Base-by-base conservation (phyloP, 2,113 vertebrate genomes). In the Ranitomeya imitator region DNA sequence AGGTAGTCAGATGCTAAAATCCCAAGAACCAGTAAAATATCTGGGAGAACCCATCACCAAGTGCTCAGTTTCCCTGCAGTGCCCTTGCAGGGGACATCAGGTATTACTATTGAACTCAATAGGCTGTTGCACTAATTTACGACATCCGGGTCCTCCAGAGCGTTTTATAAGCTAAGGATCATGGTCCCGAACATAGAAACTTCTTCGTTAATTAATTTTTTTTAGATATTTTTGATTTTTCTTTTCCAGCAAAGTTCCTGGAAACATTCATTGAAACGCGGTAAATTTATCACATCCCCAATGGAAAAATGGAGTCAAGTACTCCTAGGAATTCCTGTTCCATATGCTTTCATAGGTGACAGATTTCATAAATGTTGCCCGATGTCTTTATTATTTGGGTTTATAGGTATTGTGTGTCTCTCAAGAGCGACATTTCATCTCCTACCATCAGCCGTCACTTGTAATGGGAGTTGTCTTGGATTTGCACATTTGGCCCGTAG, bases 381-480 rank as follows among this genome's bases (percentile, higher is more conserved):
- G 45, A 78, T 54, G 76, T 54, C 51, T 52, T 21, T 54, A 54
- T 77, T 10, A 77, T 77, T 52, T 77, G 74, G 45, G 54, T 16
- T 55, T 79, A 23, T 79, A 2, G 14, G 76, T 54, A 14, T 80
- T 60, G 8, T 31, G 54, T 18, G 74, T 78, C 51, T 57, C 77
- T 79, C 55, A 6, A 31, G 31, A 76, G 79, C 74, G 67, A 88
- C 69, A 51, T 77, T 9, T 76, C 55, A 63, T 59, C 69, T 57
- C 26, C 18, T 23, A 73, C 69, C 78, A 18, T 63, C 60, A 67
- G 59, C 31, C 37, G 51, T 69, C 63, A 21, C 86, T 61, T 57
- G 23, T 71, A 82, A 82, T n/a, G 86, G 79, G 79, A 74, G 61
- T 82, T 78, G 80, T 21, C 79, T 76, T 26, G 23, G 81, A n/a